Evolutionary conservation across 1,140 invertebrate genomes (phyloP).

Genomic region (Caerostris darwini): DNA sequence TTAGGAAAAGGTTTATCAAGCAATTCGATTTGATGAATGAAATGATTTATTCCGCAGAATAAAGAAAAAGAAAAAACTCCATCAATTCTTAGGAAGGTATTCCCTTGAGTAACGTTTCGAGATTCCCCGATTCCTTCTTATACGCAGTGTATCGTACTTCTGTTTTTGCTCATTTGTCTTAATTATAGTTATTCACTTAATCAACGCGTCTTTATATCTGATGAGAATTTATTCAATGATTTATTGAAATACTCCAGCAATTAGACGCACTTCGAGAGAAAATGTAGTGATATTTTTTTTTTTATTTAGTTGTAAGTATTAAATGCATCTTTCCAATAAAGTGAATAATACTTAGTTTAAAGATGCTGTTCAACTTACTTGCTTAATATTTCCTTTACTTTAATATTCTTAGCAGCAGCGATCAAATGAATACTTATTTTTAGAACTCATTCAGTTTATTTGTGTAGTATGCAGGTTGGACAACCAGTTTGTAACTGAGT

Average conservation of each 20-base stretch:
- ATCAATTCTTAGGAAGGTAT: not conserved
- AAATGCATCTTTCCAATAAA: not conserved
- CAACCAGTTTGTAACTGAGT: too few species aligned
- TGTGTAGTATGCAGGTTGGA: too few species aligned
- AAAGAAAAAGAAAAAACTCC: not conserved
- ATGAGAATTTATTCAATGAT: conserved; percentile 10
- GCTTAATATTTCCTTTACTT: too few species aligned
- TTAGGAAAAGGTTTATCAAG: not conserved
- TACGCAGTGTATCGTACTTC: not conserved
- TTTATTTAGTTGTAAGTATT: not conserved
- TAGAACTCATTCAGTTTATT: too few species aligned
- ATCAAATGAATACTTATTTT: too few species aligned
- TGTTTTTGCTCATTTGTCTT: conserved; percentile 20
- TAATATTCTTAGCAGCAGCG: too few species aligned
- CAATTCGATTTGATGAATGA: not conserved
- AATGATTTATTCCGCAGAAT: not conserved
- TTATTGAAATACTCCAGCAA: not conserved
- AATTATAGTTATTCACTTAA: conserved; percentile 14
- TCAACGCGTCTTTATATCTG: not conserved
- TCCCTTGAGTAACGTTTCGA: not conserved
- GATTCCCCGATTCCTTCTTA: not conserved
- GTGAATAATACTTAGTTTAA: not conserved
- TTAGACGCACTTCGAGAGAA: not conserved
- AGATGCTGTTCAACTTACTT: not conserved
- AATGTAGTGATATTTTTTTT: not conserved